Percentiles rank a stretch among this genome's conserved stretches.
Conservation (phyloP, 2,113 vertebrate species). For the Sapayoa aenigma region DNA sequence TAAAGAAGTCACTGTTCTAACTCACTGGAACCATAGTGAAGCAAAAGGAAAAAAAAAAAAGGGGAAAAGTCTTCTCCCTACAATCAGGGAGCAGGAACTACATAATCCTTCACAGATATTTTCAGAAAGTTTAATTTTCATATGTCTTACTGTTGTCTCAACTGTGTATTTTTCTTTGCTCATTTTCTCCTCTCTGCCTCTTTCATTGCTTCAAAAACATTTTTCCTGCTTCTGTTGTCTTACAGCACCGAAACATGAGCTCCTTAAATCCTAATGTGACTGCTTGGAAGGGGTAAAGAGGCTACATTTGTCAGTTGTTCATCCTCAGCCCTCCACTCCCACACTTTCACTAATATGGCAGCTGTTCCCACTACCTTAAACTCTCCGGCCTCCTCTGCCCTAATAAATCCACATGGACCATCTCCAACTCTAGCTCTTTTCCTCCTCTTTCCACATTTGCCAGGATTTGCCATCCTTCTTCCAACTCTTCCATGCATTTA, state of each 20-base stretch:
- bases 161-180: background rate
- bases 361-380: background rate
- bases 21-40: background rate
- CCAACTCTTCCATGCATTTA: background rate
- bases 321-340: background rate
- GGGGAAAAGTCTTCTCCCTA: background rate
- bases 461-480: background rate
- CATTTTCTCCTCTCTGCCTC: background rate
- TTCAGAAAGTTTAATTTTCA: background rate
- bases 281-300: background rate
- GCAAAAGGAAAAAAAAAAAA: background rate
- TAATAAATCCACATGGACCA: background rate
- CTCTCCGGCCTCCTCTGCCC: background rate
- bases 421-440: background rate
- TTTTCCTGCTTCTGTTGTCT: background rate
- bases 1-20: background rate
- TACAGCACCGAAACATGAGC: background rate
- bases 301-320: background rate
- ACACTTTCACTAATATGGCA: background rate
- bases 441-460: background rate
- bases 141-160: background rate
- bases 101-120: background rate
- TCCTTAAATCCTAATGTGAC: background rate
- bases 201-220: background rate
- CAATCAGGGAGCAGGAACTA: background rate